Base-by-base conservation (phyloP, 2,888 invertebrate species). In the Ceratothoa steindachneri region DNA sequence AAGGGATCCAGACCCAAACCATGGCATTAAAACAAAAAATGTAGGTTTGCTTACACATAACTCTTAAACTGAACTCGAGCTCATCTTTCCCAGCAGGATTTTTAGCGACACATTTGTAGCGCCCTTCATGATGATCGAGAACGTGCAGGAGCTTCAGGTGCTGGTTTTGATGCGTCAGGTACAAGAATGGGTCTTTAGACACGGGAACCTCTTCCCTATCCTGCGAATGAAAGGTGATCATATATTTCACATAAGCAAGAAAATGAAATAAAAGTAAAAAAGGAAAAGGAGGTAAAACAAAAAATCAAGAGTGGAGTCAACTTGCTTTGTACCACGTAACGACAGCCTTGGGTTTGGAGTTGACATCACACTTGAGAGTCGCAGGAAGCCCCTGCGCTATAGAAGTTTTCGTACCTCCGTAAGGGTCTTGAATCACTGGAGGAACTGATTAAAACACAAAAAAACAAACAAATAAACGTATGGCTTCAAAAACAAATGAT, bases 281-380 rank as follows among this genome's bases (percentile, higher is more conserved):
- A 5, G 41, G 41, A 41, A 41, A 41, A 5, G 41, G 41, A 41
- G 41, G 7, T 41, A 41, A 41, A 41, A 41, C 41, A 15, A 15
- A 41, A 41, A 41, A 15, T 41, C 5, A 41, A 41, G 7, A 9
- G 7, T 41, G 15, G 7, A n/a, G n/a, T n/a, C n/a, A n/a, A 41
- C 31, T 31, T 24, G 73, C 76, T 68, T 73, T 76, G 19, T 65
- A 71, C 76, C 76, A 76, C 19, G 67, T 67, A 30, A 73, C 30
- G 4, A 67, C 84, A 0, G 89, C 88, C 19, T 77, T 76, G 0
- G 90, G 88, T 30, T 85, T 85, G 1, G 89, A 89, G 41, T 79
- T 75, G 5, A 78, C 80, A 41, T 82, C 81, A 81, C 87, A 87
- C 5, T 83, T 83, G 53, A 87, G 82, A 7, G 83, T 81, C 3